Percentiles rank a stretch among this genome's conserved stretches.
Conservation (phyloP, 2,797 vertebrate species). For the Rhodeus uyekii region DNA sequence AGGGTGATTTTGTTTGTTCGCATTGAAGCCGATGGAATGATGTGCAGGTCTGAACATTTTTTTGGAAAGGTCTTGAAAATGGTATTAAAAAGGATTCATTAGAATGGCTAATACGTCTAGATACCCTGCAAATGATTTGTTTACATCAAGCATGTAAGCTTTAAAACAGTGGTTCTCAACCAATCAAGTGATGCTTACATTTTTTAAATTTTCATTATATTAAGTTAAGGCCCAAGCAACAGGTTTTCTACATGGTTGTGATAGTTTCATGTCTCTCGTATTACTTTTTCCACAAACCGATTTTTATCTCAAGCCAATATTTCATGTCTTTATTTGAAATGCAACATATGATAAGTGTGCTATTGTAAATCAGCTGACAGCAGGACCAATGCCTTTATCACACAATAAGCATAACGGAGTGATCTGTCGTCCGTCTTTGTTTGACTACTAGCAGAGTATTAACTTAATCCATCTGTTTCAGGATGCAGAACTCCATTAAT, state of each 20-base stretch:
- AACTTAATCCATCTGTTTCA: slow-evolving; percentile 50
- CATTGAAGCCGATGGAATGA: too few relatives aligned
- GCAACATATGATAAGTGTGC: neutral
- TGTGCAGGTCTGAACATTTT: too few relatives aligned
- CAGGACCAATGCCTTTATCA: neutral
- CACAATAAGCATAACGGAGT: neutral
- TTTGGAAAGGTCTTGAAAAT: neutral
- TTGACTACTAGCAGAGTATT: neutral
- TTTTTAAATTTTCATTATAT: too few relatives aligned
- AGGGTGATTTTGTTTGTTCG: too few relatives aligned
- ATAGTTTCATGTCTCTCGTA: neutral
- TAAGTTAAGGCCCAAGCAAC: neutral
- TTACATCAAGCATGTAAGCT: neutral
- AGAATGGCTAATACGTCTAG: too few relatives aligned
- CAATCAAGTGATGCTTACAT: too few relatives aligned
- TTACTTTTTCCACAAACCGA: too few relatives aligned
- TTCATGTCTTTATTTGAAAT: neutral
- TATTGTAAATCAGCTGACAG: neutral
- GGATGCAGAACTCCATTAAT: slow-evolving; percentile 83
- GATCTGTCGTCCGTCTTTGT: neutral
- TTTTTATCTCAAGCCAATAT: neutral
- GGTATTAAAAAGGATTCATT: neutral
- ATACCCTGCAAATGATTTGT: neutral
- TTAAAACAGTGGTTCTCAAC: neutral
- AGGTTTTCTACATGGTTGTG: neutral